A percentile compares a stretch with the other conserved stretches of the same genome.
Conservation (phyloP, 2,113 vertebrate genomes). For the Clupea harengus region DNA sequence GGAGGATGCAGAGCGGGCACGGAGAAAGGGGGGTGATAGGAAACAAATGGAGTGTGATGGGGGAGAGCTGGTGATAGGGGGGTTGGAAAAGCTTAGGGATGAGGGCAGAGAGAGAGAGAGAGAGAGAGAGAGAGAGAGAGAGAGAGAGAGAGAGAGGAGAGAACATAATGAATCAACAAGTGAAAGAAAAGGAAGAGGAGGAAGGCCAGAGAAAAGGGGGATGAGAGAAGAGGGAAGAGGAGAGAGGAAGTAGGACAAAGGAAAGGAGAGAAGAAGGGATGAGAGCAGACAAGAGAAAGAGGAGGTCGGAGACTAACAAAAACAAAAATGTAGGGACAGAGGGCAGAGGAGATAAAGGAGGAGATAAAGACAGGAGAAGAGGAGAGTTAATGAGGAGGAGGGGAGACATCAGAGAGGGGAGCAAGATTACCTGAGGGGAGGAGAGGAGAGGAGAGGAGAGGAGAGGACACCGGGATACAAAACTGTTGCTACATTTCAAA, state of each 20-base stretch:
- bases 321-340: neutral
- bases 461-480: neutral
- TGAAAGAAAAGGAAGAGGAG: constrained; percentile 20
- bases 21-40: neutral
- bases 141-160: neutral
- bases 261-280: constrained; percentile 13
- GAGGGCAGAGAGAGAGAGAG: constrained; percentile 17
- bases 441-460: constrained; percentile 22
- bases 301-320: neutral
- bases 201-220: too few relatives aligned
- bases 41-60: neutral
- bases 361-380: constrained; percentile 33
- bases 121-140: too few relatives aligned
- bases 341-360: constrained; percentile 38
- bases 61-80: neutral
- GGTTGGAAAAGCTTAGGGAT: too few relatives aligned
- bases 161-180: neutral
- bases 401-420: neutral
- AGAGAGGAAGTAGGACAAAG: too few relatives aligned
- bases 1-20: neutral
- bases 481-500: too few relatives aligned
- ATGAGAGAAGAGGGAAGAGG: too few relatives aligned
- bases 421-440: neutral
- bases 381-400: neutral
- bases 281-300: neutral